These are phyloP conservation scores for Glomeris maerens DNA, from an alignment of 1,140 invertebrate species.

Conservation along the genomic window DNA sequence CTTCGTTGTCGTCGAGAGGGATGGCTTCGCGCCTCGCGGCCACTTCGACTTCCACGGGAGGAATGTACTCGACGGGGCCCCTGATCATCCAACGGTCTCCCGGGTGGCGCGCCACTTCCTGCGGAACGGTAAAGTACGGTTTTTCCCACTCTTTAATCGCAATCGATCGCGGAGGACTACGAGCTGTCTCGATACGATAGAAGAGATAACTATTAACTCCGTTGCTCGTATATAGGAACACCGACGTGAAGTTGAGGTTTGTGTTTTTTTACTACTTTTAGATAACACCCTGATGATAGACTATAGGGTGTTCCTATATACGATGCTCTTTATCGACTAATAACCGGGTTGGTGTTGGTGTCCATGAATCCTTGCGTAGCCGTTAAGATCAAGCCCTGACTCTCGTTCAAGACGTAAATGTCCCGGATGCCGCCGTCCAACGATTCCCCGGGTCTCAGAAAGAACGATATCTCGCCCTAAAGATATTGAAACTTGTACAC, in stretches of 20 bases:
- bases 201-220: too few relatives aligned
- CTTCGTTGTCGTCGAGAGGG: constrained; percentile 40
- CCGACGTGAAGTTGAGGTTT: not conserved
- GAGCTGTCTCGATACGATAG: not conserved
- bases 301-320: too few relatives aligned
- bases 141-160: too few relatives aligned
- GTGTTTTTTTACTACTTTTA: not conserved
- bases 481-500: constrained; percentile 10
- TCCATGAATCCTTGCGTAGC: constrained; percentile 34
- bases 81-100: constrained; percentile 40
- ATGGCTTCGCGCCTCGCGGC: constrained; percentile 34
- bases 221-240: constrained; percentile 10
- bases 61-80: constrained; percentile 38
- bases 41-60: constrained; percentile 38
- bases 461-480: constrained; percentile 37
- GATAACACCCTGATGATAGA: too few relatives aligned
- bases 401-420: constrained; percentile 35
- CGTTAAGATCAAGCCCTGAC: constrained; percentile 36
- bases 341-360: too few relatives aligned
- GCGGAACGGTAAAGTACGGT: too few relatives aligned
- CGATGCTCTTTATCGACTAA: too few relatives aligned
- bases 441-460: constrained; percentile 35
- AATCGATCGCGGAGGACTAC: too few relatives aligned
- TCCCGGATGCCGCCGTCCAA: constrained; percentile 37
- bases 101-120: constrained; percentile 25